Evolutionary conservation across 2,113 vertebrate genomes (phyloP).

Genomic region (Gymnobelideus leadbeateri): DNA sequence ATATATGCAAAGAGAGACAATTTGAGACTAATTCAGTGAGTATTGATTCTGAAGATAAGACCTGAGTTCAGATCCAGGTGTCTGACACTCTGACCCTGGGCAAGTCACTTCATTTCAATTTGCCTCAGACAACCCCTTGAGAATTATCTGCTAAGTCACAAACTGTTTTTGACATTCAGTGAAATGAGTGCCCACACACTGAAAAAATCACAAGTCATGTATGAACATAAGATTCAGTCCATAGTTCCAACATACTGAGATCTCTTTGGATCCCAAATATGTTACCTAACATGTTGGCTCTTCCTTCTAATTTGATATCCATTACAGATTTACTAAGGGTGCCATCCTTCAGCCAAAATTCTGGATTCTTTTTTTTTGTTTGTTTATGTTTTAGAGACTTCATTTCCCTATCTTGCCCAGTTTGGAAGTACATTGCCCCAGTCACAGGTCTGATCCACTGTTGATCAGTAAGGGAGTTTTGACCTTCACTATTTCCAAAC

Average conservation of each 20-base stretch:
- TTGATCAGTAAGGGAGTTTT: neutral
- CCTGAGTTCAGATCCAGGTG: neutral
- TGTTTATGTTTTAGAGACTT: neutral
- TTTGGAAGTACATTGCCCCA: neutral
- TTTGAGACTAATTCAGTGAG: neutral
- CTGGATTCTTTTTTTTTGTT: neutral
- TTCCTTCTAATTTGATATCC: neutral
- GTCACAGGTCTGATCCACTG: neutral
- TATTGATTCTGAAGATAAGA: neutral
- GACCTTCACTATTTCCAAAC: neutral
- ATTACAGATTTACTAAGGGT: neutral
- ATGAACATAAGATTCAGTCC: neutral
- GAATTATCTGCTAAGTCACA: neutral
- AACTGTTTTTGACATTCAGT: neutral
- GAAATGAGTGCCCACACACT: neutral
- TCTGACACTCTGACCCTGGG: neutral
- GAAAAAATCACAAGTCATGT: neutral
- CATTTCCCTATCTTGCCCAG: neutral
- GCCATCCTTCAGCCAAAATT: neutral
- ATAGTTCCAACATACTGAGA: neutral
- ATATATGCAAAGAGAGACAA: neutral
- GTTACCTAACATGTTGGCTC: neutral
- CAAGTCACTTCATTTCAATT: neutral
- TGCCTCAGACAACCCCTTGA: neutral
- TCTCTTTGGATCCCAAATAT: neutral